phyloP scores from a whole-genome alignment of 2,797 vertebrate genomes.

The Tapirus indicus region DNA sequence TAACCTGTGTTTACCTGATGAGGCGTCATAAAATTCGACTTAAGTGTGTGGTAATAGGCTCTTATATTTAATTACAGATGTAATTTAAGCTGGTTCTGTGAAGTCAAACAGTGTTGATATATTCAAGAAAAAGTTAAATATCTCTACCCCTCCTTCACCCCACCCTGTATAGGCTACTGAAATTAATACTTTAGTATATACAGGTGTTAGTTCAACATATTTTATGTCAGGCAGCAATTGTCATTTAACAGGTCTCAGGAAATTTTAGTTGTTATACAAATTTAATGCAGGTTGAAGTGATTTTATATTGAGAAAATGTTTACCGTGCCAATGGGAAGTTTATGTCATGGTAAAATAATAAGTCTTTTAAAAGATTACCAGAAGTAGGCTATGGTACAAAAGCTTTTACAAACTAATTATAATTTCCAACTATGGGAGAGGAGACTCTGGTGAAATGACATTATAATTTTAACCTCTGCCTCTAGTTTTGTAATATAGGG shows the following conservation, averaged over 20 bases:
- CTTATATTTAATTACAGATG: neutral
- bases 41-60: neutral
- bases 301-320: constrained; percentile 10
- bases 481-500: constrained; percentile 39
- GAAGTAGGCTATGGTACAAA: neutral
- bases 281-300: constrained; percentile 8
- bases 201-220: neutral
- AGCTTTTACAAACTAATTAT: constrained; percentile 18
- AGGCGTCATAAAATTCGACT: neutral
- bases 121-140: neutral
- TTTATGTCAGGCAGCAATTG: neutral
- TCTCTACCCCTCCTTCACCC: neutral
- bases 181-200: neutral
- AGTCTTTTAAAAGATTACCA: neutral
- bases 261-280: constrained; percentile 15
- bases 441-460: neutral
- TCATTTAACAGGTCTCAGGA: neutral
- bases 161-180: neutral
- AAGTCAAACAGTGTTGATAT: neutral
- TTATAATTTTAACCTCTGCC: constrained; percentile 25
- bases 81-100: neutral
- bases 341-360: constrained; percentile 16
- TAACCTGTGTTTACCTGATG: neutral
- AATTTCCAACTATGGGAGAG: constrained; percentile 22
- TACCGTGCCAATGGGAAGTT: neutral